Evolutionary conservation across 2,797 vertebrate genomes (phyloP), one percentile per base, ranked within the genome.

Genomic region (Scarus forsteni): DNA sequence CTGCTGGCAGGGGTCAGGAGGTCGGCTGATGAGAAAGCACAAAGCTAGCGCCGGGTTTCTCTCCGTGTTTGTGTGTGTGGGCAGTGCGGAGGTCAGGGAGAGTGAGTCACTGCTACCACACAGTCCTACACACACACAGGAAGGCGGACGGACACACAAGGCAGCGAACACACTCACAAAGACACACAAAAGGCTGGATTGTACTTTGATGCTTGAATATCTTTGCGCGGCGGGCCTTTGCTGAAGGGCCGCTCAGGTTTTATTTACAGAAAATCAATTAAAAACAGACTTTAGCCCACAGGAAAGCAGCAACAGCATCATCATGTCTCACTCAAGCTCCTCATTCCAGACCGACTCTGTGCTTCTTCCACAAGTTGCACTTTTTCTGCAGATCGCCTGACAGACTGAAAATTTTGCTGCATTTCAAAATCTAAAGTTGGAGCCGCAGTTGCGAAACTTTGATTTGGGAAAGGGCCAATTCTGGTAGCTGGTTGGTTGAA

Each of bases 51-150:
- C 52, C 1, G 44, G 68, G 64, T 63, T 74, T 58, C 62, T 75
- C 75, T 68, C 55, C 73, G 6, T 81, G 69, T 85, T 48, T 80
- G 60, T 76, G 76, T 86, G 88, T 83, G 91, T 92, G 84, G 88
- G 91, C 85, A 88, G 87, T n/a, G 16, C 5, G 1, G 77, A 85
- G 90, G 87, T 91, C 81, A 84, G 78, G 66, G 63, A 84, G 67
- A 85, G 85, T 90, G 88, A 92, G 78, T 92, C 90, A 92, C 77
- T 9, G 66, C 77, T 75, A 81, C 66, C 79, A 59, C 84, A 75
- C 79, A 56, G 50, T 56, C 80, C 54, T 46, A 75, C 81, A 80
- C 80, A 46, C 35, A 60, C 57, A 66, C 48, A 62, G 38, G 38
- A 45, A 68, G 27, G 18, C 54, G 14, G 5, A 49, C 54, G 15